Evolutionary conservation across 2,888 invertebrate species (phyloP), one percentile per base, ranked within the genome.

Genomic region (Troglohyphantes excavatus): DNA sequence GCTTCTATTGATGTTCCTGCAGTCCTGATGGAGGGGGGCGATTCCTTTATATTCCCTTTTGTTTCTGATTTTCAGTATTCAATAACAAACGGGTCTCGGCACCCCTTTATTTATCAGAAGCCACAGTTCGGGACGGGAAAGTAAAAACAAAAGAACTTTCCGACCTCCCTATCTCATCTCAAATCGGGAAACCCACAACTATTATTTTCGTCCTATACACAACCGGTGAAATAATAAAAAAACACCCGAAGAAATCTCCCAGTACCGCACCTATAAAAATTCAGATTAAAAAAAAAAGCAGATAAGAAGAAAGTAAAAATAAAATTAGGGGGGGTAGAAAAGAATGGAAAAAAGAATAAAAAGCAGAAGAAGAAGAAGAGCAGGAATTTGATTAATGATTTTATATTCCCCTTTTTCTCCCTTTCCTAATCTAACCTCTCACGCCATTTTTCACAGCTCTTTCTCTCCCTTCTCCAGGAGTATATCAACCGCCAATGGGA

Each of bases 401-500:
- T 89, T 89, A 83, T 83, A 83, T 82, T 89, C 88, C 88, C 88
- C 88, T 88, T 88, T 88, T 81, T 81, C 33, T 33, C 81, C 87
- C 73, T 89, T 82, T 75, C 88, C 88, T 89, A 89, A 89, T 89
- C 88, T 89, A 89, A 89, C 88, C 82, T 89, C 88, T 89, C 88
- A 89, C 88, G 88, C 88, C 76, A 89, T 89, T 89, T 89, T 89
- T 89, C 88, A 89, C 88, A 89, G 88, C 88, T 89, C 88, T 76
- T 86, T 78, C 85, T 84, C 67, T 65, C 75, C 73, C 9, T 33
- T n/a, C n/a, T n/a, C 5, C 72, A 61, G 82, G 75, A 89, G 88
- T 89, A 82, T 82, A 89, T 89, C 88, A 89, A 70, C 68, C 82
- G 75, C 82, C 88, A 89, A 82, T 82, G 88, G 88, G 88, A 88